Percentiles rank a stretch among this genome's conserved stretches.
Conservation (phyloP, 2,888 invertebrate species). For the Cataglyphis altisquamis region DNA sequence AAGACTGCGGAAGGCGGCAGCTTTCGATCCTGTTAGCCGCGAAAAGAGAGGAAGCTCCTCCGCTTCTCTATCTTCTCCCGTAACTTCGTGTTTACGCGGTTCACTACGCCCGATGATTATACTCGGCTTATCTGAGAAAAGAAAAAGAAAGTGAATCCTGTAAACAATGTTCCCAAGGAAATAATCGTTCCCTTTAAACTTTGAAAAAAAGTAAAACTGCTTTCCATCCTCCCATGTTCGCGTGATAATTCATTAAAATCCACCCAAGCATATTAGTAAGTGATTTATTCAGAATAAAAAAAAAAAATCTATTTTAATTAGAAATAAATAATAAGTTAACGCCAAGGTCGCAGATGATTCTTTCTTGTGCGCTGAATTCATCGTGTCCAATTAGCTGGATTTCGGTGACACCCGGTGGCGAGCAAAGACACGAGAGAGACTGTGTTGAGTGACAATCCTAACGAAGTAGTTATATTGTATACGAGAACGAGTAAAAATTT, state of each 20-base stretch:
- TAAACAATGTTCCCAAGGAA: constrained; percentile 11
- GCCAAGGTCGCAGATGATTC: no score
- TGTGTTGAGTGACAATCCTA: constrained; percentile 81
- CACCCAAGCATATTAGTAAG: not conserved
- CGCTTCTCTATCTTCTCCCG: not conserved
- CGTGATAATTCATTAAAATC: not conserved
- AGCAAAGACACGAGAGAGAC: constrained; percentile 69
- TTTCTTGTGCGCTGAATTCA: constrained; percentile 74
- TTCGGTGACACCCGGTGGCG: constrained; percentile 75
- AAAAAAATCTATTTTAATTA: not conserved
- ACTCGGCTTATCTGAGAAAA: not conserved
- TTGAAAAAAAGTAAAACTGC: not conserved
- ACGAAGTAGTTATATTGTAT: constrained; percentile 78
- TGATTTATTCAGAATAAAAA: not conserved
- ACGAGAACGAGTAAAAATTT: not conserved
- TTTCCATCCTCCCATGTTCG: not conserved
- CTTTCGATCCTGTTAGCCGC: constrained; percentile 47
- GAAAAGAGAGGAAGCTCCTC: constrained; percentile 24
- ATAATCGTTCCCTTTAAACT: not conserved
- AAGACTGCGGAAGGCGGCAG: constrained; percentile 64
- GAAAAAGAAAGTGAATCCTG: constrained; percentile 13
- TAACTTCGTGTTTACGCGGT: constrained; percentile 24
- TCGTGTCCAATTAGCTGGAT: constrained; percentile 82
- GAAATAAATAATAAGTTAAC: not conserved
- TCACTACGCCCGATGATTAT: constrained; percentile 1